These are phyloP conservation scores for Apotomis capreana DNA, from an alignment of 2,888 invertebrate species.

Conservation along the genomic window DNA sequence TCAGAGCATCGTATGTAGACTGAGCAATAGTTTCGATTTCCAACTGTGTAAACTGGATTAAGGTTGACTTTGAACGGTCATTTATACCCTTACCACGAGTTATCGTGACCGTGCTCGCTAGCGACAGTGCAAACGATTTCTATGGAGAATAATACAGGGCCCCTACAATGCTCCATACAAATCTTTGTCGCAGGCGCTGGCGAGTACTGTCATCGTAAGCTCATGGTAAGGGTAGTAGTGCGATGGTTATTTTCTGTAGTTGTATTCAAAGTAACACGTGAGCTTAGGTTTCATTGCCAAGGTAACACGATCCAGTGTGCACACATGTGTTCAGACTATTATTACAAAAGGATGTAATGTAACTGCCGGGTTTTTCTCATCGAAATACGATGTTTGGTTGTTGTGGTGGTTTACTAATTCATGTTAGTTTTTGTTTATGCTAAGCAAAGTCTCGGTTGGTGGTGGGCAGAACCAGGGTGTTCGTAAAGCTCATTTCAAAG, in stretches of 20 bases:
- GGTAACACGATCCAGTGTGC: constrained; percentile 44
- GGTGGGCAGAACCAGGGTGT: not conserved
- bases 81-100: no score
- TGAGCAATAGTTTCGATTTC: not conserved
- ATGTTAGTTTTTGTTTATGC: constrained; percentile 3
- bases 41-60: not conserved
- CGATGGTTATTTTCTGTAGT: not conserved
- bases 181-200: no score
- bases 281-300: constrained; percentile 53
- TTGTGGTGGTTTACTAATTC: constrained; percentile 8
- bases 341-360: not conserved
- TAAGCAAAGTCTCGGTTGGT: constrained; percentile 8
- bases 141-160: no score
- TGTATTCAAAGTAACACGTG: constrained; percentile 1
- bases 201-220: no score
- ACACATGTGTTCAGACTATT: not conserved
- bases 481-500: not conserved
- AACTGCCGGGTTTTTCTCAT: not conserved
- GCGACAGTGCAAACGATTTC: no score
- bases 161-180: no score
- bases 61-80: not conserved
- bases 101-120: no score
- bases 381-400: not conserved
- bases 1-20: not conserved
- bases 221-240: not conserved